Evolutionary conservation across 2,113 vertebrate species (phyloP).

Genomic region (Chascanopsetta lugubris): DNA sequence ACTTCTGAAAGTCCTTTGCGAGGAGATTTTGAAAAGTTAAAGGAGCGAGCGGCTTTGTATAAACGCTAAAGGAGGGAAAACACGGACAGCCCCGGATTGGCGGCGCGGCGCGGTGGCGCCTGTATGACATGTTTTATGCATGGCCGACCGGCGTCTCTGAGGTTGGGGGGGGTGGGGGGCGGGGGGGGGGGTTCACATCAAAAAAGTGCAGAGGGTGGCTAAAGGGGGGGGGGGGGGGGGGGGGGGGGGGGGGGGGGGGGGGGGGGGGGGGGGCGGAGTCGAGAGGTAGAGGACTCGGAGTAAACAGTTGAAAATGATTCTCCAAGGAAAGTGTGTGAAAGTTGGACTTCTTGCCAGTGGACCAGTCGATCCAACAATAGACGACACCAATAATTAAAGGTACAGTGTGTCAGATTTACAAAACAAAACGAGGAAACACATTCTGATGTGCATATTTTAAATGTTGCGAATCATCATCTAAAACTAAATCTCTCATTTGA

Average conservation of each 20-base stretch:
- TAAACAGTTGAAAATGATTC: constrained; percentile 41
- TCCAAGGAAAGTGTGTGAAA: no score
- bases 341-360: no score
- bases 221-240: constrained; percentile 62
- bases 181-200: constrained; percentile 67
- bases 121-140: constrained; percentile 76
- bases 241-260: constrained; percentile 30
- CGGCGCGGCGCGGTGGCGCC: constrained; percentile 17
- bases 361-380: no score
- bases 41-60: constrained; percentile 64
- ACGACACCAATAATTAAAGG: no score
- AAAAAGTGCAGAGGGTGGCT: constrained; percentile 61
- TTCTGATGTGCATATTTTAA: no score
- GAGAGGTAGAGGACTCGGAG: constrained; percentile 28
- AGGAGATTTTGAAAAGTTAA: constrained; percentile 67
- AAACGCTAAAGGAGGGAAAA: constrained; percentile 71
- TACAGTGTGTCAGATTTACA: no score
- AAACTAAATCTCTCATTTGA: no score
- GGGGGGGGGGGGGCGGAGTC: constrained; percentile 12
- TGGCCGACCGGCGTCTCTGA: constrained; percentile 62
- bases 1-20: constrained; percentile 68
- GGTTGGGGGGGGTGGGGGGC: constrained; percentile 66
- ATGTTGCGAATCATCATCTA: no score
- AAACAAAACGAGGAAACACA: no score
- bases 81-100: constrained; percentile 51